phyloP scores from a whole-genome alignment of 1,140 invertebrate genomes.

The Drosophila erecta region DNA sequence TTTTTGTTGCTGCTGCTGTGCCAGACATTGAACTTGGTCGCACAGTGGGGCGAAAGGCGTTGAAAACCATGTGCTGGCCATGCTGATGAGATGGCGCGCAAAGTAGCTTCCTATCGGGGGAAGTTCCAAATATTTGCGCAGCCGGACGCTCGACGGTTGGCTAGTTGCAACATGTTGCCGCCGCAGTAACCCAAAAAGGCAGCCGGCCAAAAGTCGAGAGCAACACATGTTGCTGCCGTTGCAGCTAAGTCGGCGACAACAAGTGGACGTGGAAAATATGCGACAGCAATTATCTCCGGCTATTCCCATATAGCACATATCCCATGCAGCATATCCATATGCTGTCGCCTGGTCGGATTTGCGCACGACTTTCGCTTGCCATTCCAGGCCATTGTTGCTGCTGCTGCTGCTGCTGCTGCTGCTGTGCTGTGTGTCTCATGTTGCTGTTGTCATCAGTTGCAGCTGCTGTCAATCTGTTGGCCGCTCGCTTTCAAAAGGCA shows the following conservation, averaged over 20 bases:
- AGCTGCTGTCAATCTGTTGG: constrained; percentile 82
- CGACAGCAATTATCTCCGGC: constrained; percentile 75
- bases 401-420: constrained; percentile 2
- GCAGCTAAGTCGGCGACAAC: constrained; percentile 55
- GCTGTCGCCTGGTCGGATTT: constrained; percentile 67
- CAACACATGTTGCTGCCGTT: constrained; percentile 67
- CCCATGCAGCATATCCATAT: constrained; percentile 46
- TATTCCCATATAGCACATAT: constrained; percentile 31
- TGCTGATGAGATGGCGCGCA: constrained; percentile 8
- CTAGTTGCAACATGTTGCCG: constrained; percentile 69
- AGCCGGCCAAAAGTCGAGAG: constrained; percentile 26
- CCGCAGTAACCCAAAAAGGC: constrained; percentile 42
- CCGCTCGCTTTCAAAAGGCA: constrained; percentile 55
- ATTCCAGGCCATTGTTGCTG: constrained; percentile 57
- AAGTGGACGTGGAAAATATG: constrained; percentile 77
- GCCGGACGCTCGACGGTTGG: constrained; percentile 16
- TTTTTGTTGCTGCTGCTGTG: constrained; percentile 14
- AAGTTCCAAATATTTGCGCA: constrained; percentile 60
- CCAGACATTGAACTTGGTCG: constrained; percentile 77
- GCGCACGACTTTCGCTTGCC: constrained; percentile 76
- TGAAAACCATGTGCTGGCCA: constrained; percentile 16
- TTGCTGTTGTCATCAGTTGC: constrained; percentile 57
- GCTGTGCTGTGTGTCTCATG: constrained; percentile 3
- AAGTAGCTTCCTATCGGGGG: constrained; percentile 40
- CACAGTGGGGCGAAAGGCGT: constrained; percentile 60